phyloP scores from a whole-genome alignment of 2,113 vertebrate genomes.

The Pygoscelis adeliae region DNA sequence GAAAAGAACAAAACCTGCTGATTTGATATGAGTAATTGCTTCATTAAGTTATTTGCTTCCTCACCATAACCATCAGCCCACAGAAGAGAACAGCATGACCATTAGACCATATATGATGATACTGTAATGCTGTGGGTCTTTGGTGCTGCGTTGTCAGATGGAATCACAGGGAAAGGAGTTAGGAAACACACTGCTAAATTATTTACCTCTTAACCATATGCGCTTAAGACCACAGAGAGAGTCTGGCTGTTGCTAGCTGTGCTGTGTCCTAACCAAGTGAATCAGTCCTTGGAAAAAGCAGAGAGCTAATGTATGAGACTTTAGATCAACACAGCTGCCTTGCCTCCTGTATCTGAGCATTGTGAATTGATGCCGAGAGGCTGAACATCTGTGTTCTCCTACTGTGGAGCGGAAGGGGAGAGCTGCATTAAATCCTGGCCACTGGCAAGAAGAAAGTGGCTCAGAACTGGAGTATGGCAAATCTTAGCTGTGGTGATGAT shows the following conservation, averaged over 20 bases:
- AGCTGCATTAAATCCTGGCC: neutral
- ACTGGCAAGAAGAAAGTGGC: neutral
- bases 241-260: neutral
- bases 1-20: conserved; percentile 42
- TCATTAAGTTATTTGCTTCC: conserved; percentile 29
- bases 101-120: neutral
- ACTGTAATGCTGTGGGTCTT: neutral
- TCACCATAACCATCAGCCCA: neutral
- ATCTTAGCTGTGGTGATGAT: neutral
- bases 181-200: neutral
- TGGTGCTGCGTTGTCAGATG: neutral
- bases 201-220: neutral
- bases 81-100: neutral
- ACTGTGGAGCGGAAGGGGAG: neutral
- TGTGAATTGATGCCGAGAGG: neutral
- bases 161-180: neutral
- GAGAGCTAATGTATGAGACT: neutral
- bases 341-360: neutral
- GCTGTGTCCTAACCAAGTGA: neutral
- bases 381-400: neutral
- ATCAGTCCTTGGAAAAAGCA: neutral
- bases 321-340: neutral
- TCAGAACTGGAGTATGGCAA: neutral
- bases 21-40: conserved; percentile 38
- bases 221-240: neutral